Percentiles rank a stretch among this genome's conserved stretches.
Conservation (phyloP, 2,888 invertebrate species). For the Hypercompe scribonia region DNA sequence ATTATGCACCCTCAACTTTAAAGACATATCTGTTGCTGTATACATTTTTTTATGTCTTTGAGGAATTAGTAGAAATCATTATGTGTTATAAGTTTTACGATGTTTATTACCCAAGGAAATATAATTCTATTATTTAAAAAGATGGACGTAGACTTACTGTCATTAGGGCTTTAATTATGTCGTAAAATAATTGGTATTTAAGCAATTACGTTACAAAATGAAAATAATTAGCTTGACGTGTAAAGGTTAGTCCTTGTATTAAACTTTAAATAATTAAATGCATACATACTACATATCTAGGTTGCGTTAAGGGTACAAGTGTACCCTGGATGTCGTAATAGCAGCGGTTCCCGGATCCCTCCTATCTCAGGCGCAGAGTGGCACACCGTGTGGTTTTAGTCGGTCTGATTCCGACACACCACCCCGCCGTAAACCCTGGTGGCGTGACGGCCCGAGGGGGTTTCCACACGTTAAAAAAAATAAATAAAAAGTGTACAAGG, state of each 20-base stretch:
- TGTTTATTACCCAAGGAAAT: neutral
- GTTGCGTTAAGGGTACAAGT: conserved; percentile 17
- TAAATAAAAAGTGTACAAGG: too few species aligned
- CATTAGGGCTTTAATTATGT: conserved; percentile 13
- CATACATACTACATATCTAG: conserved; percentile 16
- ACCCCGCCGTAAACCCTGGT: too few species aligned
- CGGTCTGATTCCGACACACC: too few species aligned
- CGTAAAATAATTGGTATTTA: conserved; percentile 9
- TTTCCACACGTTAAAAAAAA: too few species aligned
- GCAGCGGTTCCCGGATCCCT: too few species aligned
- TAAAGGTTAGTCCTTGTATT: conserved; percentile 27
- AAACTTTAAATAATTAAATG: conserved; percentile 15
- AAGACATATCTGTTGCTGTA: neutral
- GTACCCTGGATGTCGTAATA: too few species aligned
- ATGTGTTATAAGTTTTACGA: neutral
- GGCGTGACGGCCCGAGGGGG: too few species aligned
- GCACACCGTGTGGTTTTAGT: too few species aligned
- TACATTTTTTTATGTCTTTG: neutral
- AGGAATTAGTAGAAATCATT: neutral
- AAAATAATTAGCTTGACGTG: conserved; percentile 21
- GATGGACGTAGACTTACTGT: neutral
- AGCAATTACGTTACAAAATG: conserved; percentile 27
- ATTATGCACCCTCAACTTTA: neutral
- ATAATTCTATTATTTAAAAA: neutral
- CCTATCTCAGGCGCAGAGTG: too few species aligned